Percentiles rank a stretch among this genome's conserved stretches.
phyloP scores from a whole-genome alignment of 2,888 invertebrate genomes.

The Dasypogon diadema region DNA sequence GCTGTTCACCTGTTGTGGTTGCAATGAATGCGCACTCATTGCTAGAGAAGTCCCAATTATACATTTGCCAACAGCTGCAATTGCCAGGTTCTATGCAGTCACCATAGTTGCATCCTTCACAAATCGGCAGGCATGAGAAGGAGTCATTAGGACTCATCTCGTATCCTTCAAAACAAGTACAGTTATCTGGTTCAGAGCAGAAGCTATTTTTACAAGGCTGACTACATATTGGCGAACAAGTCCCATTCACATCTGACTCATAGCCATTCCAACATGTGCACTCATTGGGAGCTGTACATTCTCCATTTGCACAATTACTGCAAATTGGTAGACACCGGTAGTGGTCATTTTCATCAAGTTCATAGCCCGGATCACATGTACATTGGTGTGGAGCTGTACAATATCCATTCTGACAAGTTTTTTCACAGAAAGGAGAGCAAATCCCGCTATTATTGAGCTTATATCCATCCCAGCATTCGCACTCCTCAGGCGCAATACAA shows the following conservation, averaged over 20 bases:
- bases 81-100: conserved; percentile 59
- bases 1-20: background rate
- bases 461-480: conserved; percentile 69
- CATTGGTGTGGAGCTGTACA: conserved; percentile 68
- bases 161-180: conserved; percentile 66
- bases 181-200: conserved; percentile 68
- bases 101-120: conserved; percentile 60
- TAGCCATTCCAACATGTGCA: conserved; percentile 59
- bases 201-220: conserved; percentile 68
- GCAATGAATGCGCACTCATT: conserved; percentile 35
- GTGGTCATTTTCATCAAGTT: background rate
- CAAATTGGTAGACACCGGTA: conserved; percentile 66
- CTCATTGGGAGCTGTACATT: conserved; percentile 58
- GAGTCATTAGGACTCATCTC: conserved; percentile 59
- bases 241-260: conserved; percentile 12
- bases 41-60: conserved; percentile 58
- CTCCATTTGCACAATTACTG: conserved; percentile 61
- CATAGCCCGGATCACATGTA: conserved; percentile 63
- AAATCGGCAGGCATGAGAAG: conserved; percentile 55
- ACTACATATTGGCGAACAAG: conserved; percentile 69
- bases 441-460: conserved; percentile 57
- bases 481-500: conserved; percentile 67
- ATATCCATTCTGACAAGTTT: conserved; percentile 65
- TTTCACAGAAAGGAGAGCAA: conserved; percentile 61
- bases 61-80: conserved; percentile 65